phyloP scores from a whole-genome alignment of 1,140 invertebrate genomes.

The Lepeophtheirus salmonis region DNA sequence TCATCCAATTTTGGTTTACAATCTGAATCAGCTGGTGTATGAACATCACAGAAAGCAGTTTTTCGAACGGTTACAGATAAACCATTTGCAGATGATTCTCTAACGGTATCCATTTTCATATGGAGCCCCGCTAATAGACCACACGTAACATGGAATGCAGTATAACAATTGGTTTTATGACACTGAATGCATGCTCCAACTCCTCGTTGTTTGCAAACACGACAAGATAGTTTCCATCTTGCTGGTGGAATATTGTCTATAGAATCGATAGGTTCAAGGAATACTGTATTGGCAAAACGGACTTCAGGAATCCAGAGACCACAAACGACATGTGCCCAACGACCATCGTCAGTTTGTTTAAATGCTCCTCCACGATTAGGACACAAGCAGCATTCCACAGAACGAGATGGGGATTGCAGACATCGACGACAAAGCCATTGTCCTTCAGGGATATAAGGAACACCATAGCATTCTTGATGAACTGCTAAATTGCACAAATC shows the following conservation, averaged over 20 bases:
- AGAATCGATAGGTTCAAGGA: slow-evolving; percentile 89
- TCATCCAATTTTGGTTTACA: slow-evolving; percentile 21
- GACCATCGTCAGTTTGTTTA: slow-evolving; percentile 86
- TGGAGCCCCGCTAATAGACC: slow-evolving; percentile 82
- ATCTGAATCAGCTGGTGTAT: slow-evolving; percentile 59
- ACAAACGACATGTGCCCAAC: slow-evolving; percentile 97
- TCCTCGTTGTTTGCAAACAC: slow-evolving; percentile 82
- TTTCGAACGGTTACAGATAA: slow-evolving; percentile 55
- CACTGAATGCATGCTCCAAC: slow-evolving; percentile 95
- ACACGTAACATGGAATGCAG: slow-evolving; percentile 95
- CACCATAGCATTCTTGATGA: slow-evolving; percentile 97
- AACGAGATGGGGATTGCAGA: slow-evolving; percentile 78
- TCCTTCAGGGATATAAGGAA: slow-evolving; percentile 95
- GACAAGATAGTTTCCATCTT: slow-evolving; percentile 83
- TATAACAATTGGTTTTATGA: slow-evolving; percentile 85
- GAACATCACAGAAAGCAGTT: slow-evolving; percentile 84
- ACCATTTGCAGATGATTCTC: slow-evolving; percentile 37
- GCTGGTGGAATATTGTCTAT: slow-evolving; percentile 87
- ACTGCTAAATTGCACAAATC: slow-evolving; percentile 99
- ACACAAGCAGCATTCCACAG: slow-evolving; percentile 90
- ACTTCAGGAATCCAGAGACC: slow-evolving; percentile 98
- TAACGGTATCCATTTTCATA: slow-evolving; percentile 89
- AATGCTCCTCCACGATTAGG: slow-evolving; percentile 89
- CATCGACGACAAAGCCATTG: slow-evolving; percentile 92
- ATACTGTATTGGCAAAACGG: slow-evolving; percentile 83